phyloP scores from a whole-genome alignment of 2,888 invertebrate species.

The Ochropleura plecta region DNA sequence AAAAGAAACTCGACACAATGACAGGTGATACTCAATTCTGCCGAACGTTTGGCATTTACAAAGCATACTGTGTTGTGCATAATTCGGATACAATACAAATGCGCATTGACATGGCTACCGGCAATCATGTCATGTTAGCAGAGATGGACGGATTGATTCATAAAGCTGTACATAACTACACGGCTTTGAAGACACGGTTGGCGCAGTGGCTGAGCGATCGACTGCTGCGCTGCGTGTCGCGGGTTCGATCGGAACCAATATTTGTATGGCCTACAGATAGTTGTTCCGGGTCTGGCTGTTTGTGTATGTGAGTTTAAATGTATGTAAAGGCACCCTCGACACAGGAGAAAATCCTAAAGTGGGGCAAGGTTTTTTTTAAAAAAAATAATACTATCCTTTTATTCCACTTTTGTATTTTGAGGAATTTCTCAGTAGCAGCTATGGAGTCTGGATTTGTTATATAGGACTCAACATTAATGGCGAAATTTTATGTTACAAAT shows the following conservation, averaged over 20 bases:
- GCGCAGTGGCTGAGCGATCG: no score
- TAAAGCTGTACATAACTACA: neutral
- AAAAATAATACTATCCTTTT: neutral
- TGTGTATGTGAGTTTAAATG: no score
- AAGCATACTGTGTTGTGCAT: neutral
- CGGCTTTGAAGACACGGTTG: no score
- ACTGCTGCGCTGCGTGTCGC: no score
- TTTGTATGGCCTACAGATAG: no score
- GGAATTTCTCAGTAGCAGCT: neutral
- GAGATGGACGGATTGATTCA: neutral
- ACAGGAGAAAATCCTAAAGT: no score
- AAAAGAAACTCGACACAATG: conserved; percentile 7
- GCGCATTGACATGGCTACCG: neutral
- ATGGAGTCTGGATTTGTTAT: neutral
- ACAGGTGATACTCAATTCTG: conserved; percentile 37
- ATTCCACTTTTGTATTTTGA: neutral
- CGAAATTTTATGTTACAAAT: neutral
- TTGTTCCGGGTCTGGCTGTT: no score
- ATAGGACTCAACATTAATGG: neutral
- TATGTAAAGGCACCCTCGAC: no score
- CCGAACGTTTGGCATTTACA: conserved; percentile 20
- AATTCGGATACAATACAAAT: conserved; percentile 8
- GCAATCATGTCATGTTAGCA: neutral
- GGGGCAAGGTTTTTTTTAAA: no score
- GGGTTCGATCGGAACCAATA: no score